A percentile compares a stretch with the other conserved stretches of the same genome.
phyloP scores from a whole-genome alignment of 2,113 vertebrate species.

The Urocynchramus pylzowi region DNA sequence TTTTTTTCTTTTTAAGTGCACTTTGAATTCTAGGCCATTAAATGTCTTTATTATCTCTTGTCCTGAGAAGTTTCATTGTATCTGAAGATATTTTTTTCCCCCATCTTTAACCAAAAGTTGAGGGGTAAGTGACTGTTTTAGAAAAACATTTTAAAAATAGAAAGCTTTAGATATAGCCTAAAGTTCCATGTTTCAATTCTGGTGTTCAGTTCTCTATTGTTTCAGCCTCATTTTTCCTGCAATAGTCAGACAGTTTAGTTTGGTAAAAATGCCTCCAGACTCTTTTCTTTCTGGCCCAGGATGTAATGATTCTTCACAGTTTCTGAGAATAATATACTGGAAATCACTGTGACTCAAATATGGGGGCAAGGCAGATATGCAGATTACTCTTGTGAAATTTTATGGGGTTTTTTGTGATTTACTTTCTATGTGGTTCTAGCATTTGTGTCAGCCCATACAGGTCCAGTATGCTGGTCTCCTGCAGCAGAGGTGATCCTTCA shows the following conservation, averaged over 20 bases:
- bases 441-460: rapidly evolving
- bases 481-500: not conserved
- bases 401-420: not conserved
- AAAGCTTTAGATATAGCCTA: not conserved
- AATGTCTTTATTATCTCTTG: not conserved
- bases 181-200: not conserved
- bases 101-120: not conserved
- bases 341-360: not conserved
- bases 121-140: not conserved
- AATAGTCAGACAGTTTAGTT: not conserved
- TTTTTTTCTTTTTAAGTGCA: not conserved
- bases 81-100: not conserved
- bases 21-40: not conserved
- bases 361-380: not conserved
- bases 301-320: not conserved
- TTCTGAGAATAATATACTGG: not conserved
- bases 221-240: not conserved
- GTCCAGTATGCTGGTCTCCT: not conserved
- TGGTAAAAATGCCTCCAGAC: not conserved
- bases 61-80: not conserved
- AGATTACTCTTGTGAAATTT: not conserved
- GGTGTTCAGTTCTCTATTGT: not conserved
- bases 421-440: not conserved
- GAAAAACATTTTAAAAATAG: not conserved
- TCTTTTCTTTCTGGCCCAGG: not conserved